Percentiles rank a stretch among this genome's conserved stretches.
phyloP scores from a whole-genome alignment of 2,113 vertebrate species.

The Nibea albiflora region DNA sequence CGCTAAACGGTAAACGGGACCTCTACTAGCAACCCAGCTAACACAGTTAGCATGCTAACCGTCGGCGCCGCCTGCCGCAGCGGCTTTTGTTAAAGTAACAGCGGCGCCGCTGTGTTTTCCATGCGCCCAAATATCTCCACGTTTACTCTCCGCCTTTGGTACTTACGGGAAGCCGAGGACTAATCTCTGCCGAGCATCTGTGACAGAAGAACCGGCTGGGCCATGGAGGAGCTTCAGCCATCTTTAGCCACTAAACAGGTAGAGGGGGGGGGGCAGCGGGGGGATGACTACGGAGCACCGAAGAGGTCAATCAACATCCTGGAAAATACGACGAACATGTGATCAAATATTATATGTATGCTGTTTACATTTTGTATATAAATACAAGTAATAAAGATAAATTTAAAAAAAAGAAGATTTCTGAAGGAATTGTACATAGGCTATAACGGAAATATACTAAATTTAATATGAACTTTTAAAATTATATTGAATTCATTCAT shows the following conservation, averaged over 20 bases:
- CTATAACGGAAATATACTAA: background rate
- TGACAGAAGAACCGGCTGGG: conserved; percentile 93
- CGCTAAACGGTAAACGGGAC: conserved; percentile 11
- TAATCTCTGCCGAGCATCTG: conserved; percentile 89
- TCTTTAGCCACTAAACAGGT: conserved; percentile 81
- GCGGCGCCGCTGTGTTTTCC: background rate
- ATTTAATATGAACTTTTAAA: background rate
- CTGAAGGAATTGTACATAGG: background rate
- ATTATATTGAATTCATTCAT: background rate
- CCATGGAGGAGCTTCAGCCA: conserved; percentile 92
- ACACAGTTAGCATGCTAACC: conserved; percentile 63
- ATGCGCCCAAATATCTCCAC: background rate
- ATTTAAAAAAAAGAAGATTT: background rate
- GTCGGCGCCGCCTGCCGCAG: background rate
- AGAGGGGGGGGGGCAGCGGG: conserved; percentile 54
- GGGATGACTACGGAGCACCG: conserved; percentile 70
- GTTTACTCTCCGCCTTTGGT: background rate
- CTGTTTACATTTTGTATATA: background rate
- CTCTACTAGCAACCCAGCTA: conserved; percentile 41
- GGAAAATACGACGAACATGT: conserved; percentile 28
- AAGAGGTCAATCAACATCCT: conserved; percentile 60
- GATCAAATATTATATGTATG: background rate
- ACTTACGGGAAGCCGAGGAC: conserved; percentile 85
- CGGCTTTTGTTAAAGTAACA: background rate
- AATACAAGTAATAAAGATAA: no score